A percentile compares a stretch with the other conserved stretches of the same genome.
phyloP scores from a whole-genome alignment of 2,888 invertebrate genomes.

The Drosophila demipolita region DNA sequence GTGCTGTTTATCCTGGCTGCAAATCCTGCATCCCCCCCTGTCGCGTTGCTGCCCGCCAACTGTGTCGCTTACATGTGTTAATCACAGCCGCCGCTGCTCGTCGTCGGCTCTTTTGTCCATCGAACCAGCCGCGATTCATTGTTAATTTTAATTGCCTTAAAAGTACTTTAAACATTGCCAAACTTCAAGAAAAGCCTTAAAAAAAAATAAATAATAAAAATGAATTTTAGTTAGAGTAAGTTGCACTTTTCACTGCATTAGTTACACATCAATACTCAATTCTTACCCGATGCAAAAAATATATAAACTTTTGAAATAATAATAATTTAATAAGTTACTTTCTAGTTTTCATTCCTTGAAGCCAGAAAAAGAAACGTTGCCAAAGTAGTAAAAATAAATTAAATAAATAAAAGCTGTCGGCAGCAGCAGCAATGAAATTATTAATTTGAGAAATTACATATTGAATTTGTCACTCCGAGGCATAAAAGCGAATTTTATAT shows the following conservation, averaged over 20 bases:
- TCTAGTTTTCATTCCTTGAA: neutral
- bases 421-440: no score
- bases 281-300: neutral
- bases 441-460: no score
- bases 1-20: conserved; percentile 12
- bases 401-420: neutral
- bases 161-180: conserved; percentile 66
- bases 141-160: conserved; percentile 81
- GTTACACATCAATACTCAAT: no score
- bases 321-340: neutral
- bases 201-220: conserved; percentile 23
- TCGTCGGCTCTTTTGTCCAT: conserved; percentile 66
- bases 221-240: conserved; percentile 8
- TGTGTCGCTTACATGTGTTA: conserved; percentile 80
- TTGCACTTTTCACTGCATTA: neutral
- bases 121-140: conserved; percentile 50
- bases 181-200: conserved; percentile 17
- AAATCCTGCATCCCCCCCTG: conserved; percentile 31
- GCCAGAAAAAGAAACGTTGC: neutral
- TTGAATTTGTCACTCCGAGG: no score
- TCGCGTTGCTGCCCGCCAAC: conserved; percentile 44
- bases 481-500: neutral
- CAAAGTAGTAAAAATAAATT: neutral
- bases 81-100: conserved; percentile 70
- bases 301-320: neutral